A percentile compares a stretch with the other conserved stretches of the same genome.
Conservation (phyloP, 2,113 vertebrate species). For the Carassius auratus region DNA sequence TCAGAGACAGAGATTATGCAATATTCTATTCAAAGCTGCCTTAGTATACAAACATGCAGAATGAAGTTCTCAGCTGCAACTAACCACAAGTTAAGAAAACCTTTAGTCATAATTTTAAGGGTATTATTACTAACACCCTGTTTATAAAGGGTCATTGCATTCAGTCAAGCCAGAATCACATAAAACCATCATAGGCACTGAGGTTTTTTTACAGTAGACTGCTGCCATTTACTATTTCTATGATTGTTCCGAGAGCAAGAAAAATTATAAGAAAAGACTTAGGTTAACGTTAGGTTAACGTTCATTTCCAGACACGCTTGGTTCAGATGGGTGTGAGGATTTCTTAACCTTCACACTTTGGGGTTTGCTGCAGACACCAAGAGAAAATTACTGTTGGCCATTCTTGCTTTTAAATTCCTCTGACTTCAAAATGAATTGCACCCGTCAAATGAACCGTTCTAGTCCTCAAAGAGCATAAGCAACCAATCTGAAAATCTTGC, state of each 20-base stretch:
- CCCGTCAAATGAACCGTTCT: background rate
- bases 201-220: background rate
- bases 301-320: background rate
- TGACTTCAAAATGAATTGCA: constrained; percentile 1
- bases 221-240: background rate
- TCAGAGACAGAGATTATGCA: background rate
- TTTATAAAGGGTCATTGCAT: background rate
- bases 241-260: background rate
- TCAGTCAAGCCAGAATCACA: background rate
- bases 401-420: background rate
- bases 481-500: constrained; percentile 54
- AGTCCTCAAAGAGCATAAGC: constrained; percentile 19
- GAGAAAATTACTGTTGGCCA: background rate
- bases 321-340: background rate
- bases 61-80: background rate
- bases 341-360: constrained; percentile 3
- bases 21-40: background rate
- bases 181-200: background rate
- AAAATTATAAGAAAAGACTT: background rate
- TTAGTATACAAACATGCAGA: background rate
- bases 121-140: background rate
- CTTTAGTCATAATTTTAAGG: background rate
- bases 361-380: background rate
- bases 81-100: background rate
- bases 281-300: background rate